Evolutionary conservation across 2,797 vertebrate species (phyloP).

Genomic region (Sebastes alutus): DNA sequence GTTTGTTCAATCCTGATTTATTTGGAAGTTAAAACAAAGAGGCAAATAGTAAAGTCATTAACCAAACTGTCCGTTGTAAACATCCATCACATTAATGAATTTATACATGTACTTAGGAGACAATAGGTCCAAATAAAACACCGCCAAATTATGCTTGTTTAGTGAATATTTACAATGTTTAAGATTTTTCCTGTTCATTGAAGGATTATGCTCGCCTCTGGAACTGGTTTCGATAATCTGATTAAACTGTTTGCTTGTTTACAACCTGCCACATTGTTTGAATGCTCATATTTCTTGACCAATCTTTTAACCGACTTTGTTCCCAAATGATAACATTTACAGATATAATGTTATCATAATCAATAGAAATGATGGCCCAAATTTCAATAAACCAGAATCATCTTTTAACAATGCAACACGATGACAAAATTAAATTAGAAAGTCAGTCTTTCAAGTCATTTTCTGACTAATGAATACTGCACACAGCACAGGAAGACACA

Average conservation of each 20-base stretch:
- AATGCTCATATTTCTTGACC: neutral
- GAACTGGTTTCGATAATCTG: neutral
- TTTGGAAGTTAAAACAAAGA: neutral
- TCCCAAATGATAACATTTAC: neutral
- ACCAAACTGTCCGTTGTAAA: neutral
- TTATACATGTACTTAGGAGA: slow-evolving; percentile 85
- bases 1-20: neutral
- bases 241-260: neutral
- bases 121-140: slow-evolving; percentile 84
- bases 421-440: neutral
- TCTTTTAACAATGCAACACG: neutral
- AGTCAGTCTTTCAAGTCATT: neutral
- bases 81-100: slow-evolving; percentile 71
- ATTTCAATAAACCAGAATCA: neutral
- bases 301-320: neutral
- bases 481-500: slow-evolving; percentile 1
- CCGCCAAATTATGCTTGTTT: slow-evolving; percentile 79
- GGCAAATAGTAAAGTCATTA: neutral
- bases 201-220: neutral
- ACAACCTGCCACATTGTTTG: neutral
- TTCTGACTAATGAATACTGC: neutral
- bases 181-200: slow-evolving; percentile 56
- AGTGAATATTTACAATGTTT: slow-evolving; percentile 89
- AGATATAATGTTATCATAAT: neutral
- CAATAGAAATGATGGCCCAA: neutral